Evolutionary conservation across 2,888 invertebrate genomes (phyloP), one percentile per base, ranked within the genome.

Genomic region (Capitulum mitella): DNA sequence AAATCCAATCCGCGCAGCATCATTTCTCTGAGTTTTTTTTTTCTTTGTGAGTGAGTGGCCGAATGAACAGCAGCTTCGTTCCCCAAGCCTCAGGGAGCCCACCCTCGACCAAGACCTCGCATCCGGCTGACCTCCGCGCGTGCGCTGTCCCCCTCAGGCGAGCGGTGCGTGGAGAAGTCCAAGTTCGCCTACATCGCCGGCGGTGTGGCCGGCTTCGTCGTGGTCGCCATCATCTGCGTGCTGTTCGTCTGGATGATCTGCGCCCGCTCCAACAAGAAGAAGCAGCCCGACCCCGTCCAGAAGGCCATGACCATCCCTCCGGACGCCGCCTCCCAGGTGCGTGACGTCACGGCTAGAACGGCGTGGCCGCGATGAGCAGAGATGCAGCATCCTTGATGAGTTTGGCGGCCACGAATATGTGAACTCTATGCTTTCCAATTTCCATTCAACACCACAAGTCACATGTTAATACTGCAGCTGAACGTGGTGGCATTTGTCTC

Each of bases 241-340:
- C 89, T 97, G 82, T 90, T 97, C 79, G 94, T 97, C 83, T 97
- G 96, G 96, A 97, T 97, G 96, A 97, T 97, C 85, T 97, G 97
- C 85, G 95, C 94, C 80, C 81, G 83, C 79, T 80, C 82, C 82
- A 79, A 81, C 32, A 78, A 80, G 78, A 79, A 79, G 64, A 80
- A 80, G 77, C 81, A 82, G 32, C 80, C 79, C 14, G 80, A 81
- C 12, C 40, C 43, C 40, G n/a, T n/a, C 1, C 74, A 74, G 74
- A 74, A 74, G 74, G 74, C 74, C 26, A 74, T 74, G 74, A 74
- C 74, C 5, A 22, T 74, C 6, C 74, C 74, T 40, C 74, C 74
- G 10, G 74, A 74, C 34, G 74, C 74, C 5, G 74, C 74, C 19
- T 74, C 74, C 16, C 74, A 74, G 74, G 74, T 74, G 43, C 37